phyloP scores from a whole-genome alignment of 2,797 vertebrate species.

The Sebastolobus alascanus region DNA sequence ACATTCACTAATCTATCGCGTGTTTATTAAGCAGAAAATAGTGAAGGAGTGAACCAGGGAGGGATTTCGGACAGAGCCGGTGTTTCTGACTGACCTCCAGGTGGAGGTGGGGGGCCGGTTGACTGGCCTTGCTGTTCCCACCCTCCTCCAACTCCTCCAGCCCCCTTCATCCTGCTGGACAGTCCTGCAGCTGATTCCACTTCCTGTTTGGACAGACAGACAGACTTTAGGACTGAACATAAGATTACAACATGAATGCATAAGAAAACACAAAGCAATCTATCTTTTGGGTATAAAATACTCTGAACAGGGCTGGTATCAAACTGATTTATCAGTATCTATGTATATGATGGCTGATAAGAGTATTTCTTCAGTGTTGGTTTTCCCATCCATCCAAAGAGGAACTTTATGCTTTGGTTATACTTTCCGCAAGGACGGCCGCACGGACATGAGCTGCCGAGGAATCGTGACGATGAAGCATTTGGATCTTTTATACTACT shows the following conservation, averaged over 20 bases:
- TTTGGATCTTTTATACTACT: no score
- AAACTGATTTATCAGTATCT: not conserved
- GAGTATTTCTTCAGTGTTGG: not conserved
- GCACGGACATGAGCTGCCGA: no score
- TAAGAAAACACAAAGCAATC: not conserved
- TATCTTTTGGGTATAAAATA: not conserved
- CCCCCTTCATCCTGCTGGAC: slow-evolving; percentile 76
- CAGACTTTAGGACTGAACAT: not conserved
- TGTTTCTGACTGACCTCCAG: slow-evolving; percentile 71
- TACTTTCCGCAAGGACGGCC: no score
- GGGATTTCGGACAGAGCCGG: not conserved
- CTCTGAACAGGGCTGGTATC: not conserved
- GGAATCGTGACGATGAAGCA: no score
- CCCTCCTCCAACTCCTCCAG: slow-evolving; percentile 73
- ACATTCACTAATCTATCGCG: not conserved
- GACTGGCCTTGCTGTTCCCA: slow-evolving; percentile 64
- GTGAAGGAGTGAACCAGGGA: not conserved
- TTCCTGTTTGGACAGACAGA: slow-evolving; percentile 63
- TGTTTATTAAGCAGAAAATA: not conserved
- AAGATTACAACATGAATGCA: not conserved
- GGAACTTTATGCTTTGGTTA: no score
- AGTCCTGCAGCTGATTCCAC: slow-evolving; percentile 64
- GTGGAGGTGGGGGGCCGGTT: slow-evolving; percentile 69
- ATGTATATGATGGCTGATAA: not conserved
- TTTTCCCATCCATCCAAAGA: not conserved